phyloP scores from a whole-genome alignment of 2,797 vertebrate genomes.

The Lacerta viridis region DNA sequence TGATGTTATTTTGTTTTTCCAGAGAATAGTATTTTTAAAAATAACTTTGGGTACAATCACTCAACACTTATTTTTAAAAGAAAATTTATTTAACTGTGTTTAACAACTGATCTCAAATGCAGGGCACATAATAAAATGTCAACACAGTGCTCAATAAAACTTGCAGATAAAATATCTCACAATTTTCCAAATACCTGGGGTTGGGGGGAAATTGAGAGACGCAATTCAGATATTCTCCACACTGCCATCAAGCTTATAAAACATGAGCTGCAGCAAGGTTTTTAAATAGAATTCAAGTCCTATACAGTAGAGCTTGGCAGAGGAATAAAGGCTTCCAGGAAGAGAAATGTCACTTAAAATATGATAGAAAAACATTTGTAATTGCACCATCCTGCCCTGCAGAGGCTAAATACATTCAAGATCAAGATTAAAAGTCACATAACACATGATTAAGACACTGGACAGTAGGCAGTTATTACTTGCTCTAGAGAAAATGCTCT shows the following conservation, averaged over 20 bases:
- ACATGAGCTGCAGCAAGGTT: background rate
- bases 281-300: slow-evolving; percentile 5
- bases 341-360: slow-evolving; percentile 42
- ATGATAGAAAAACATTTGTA: slow-evolving; percentile 38
- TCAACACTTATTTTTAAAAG: background rate
- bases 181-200: background rate
- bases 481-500: slow-evolving; percentile 66
- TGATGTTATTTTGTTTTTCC: background rate
- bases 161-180: slow-evolving; percentile 40
- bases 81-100: slow-evolving; percentile 54
- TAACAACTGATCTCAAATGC: slow-evolving; percentile 58
- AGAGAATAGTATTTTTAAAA: background rate
- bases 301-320: slow-evolving; percentile 13
- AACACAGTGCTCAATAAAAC: slow-evolving; percentile 44
- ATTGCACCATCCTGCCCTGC: slow-evolving; percentile 58
- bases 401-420: slow-evolving; percentile 69
- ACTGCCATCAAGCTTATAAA: slow-evolving; percentile 7
- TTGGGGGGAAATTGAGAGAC: background rate
- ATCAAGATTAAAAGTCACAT: slow-evolving; percentile 41
- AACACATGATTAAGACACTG: slow-evolving; percentile 71
- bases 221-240: too few relatives aligned
- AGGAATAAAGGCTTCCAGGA: slow-evolving; percentile 33
- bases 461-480: slow-evolving; percentile 73
- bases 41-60: background rate
- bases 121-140: slow-evolving; percentile 48